Evolutionary conservation across 2,888 invertebrate genomes (phyloP).

Genomic region (Chrysolina oricalcia): DNA sequence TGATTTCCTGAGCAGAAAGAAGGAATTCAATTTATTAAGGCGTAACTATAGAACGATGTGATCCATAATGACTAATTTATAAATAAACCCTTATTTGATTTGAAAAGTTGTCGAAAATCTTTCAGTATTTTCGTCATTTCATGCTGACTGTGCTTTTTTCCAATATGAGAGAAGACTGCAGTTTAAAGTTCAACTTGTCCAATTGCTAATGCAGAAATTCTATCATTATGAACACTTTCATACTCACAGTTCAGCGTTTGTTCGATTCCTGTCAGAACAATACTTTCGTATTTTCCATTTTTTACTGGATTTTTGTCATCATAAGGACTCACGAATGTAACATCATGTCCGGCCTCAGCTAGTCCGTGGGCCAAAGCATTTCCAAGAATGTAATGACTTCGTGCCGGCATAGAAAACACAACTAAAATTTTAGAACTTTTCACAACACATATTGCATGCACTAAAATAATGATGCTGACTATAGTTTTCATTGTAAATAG

Average conservation of each 20-base stretch:
- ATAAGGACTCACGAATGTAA: neutral
- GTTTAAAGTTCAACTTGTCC: too few relatives aligned
- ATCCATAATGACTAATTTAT: too few relatives aligned
- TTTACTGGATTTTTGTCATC: neutral
- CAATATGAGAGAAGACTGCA: too few relatives aligned
- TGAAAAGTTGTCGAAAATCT: too few relatives aligned
- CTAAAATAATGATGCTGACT: neutral
- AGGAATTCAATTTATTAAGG: too few relatives aligned
- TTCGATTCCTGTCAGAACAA: neutral
- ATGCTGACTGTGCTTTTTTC: too few relatives aligned
- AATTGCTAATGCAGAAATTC: too few relatives aligned
- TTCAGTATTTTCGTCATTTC: too few relatives aligned
- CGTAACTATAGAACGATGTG: too few relatives aligned
- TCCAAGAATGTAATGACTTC: neutral
- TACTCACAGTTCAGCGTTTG: neutral
- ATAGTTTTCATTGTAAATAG: neutral
- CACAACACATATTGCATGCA: neutral
- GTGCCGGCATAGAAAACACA: neutral
- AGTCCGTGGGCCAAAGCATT: neutral
- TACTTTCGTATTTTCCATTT: slow-evolving; percentile 10
- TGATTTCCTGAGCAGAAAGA: too few relatives aligned
- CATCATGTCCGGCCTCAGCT: slow-evolving; percentile 14
- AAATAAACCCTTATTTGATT: too few relatives aligned
- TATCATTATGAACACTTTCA: neutral
- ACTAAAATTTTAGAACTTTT: neutral